phyloP scores from a whole-genome alignment of 1,140 invertebrate genomes.

The Cyclargus thomasi region DNA sequence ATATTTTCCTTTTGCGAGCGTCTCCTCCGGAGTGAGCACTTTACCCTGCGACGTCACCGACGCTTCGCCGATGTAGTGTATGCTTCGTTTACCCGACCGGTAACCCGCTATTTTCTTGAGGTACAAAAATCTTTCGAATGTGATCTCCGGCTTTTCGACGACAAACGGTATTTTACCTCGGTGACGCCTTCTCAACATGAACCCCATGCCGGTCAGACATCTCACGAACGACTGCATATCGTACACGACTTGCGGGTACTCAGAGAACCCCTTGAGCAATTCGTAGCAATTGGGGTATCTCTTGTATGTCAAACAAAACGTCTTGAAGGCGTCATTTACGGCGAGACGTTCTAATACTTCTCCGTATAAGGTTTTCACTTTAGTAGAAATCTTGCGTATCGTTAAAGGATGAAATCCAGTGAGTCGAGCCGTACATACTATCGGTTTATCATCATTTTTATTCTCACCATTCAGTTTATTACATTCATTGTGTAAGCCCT shows the following conservation, averaged over 20 bases:
- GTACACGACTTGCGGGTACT: constrained; percentile 28
- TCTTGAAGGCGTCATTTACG: constrained; percentile 24
- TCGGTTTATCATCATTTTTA: too few species aligned
- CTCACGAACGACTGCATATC: constrained; percentile 37
- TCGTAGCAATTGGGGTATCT: constrained; percentile 28
- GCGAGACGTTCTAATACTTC: constrained; percentile 25
- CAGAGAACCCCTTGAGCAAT: constrained; percentile 27
- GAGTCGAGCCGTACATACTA: constrained; percentile 19
- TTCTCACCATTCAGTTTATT: not conserved
- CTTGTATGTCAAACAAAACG: constrained; percentile 25
- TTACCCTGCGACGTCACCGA: constrained; percentile 4
- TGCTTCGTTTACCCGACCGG: constrained; percentile 23
- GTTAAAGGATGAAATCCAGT: constrained; percentile 23
- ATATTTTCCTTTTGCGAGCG: not conserved
- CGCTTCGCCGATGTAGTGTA: constrained; percentile 28
- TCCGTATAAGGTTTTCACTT: not conserved
- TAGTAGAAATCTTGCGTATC: not conserved
- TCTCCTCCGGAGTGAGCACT: constrained; percentile 20
- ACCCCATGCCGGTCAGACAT: constrained; percentile 35
- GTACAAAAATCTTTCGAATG: constrained; percentile 41
- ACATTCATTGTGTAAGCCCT: constrained; percentile 20
- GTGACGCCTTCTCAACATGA: constrained; percentile 31
- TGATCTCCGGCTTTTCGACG: constrained; percentile 35
- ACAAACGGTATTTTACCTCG: constrained; percentile 22
- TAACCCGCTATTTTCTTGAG: constrained; percentile 28